Percentiles rank a stretch among this genome's conserved stretches.
These are phyloP conservation scores for Pseudococcus longispinus DNA, from an alignment of 2,888 invertebrate genomes.

Conservation along the genomic window DNA sequence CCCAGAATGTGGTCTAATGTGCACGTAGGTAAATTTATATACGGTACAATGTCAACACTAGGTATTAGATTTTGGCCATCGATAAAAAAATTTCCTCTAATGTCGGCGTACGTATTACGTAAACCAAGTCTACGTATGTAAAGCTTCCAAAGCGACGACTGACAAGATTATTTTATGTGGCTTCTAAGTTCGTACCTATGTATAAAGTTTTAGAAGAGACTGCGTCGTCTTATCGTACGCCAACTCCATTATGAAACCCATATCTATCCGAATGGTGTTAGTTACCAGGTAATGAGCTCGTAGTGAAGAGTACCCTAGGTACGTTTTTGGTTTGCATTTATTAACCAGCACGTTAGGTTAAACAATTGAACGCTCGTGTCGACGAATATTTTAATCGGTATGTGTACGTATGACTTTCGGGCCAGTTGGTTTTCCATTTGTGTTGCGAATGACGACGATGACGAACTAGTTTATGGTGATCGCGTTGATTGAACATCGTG, in stretches of 20 bases:
- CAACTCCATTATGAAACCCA: background rate
- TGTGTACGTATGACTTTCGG: background rate
- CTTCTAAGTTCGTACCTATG: conserved; percentile 14
- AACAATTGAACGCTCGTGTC: conserved; percentile 38
- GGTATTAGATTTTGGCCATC: conserved; percentile 11
- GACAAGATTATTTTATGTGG: conserved; percentile 40
- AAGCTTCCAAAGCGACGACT: background rate
- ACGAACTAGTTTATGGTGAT: background rate
- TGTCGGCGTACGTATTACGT: background rate
- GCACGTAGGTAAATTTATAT: background rate
- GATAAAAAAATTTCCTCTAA: background rate
- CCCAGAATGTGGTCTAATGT: background rate
- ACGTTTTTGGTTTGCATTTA: conserved; percentile 21
- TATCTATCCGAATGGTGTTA: conserved; percentile 15
- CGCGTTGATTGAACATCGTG: background rate
- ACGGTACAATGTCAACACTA: background rate
- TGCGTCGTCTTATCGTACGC: conserved; percentile 7
- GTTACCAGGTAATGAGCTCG: conserved; percentile 26
- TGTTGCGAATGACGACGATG: background rate
- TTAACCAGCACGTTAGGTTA: conserved; percentile 25
- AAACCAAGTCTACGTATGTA: background rate
- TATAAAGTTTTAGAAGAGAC: background rate
- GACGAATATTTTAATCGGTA: conserved; percentile 28
- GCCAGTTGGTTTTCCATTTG: background rate
- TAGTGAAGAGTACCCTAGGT: background rate